Evolutionary conservation across 2,888 invertebrate genomes (phyloP), one percentile per base, ranked within the genome.

Genomic region (Ectemnius cavifrons): DNA sequence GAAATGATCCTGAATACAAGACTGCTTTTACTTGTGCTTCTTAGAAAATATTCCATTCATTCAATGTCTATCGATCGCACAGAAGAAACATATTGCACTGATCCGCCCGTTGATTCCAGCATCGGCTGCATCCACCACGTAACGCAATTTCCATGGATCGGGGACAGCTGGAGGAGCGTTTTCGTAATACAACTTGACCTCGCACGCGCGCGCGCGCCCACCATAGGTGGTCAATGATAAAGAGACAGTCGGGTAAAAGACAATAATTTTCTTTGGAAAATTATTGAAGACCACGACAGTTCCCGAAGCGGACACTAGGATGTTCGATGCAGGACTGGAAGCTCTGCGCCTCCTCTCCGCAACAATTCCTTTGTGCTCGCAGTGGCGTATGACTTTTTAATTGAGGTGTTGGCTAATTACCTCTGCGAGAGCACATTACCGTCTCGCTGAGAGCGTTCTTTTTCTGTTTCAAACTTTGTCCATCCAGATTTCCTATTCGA

Each of bases 291-390:
- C 52, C 52, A 52, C 27, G 46, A 6, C 8, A 3, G 62, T 75
- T 58, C 60, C 71, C 79, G 80, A 83, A 78, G 82, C 82, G 75
- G 73, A 82, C 87, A 81, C 86, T 84, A 86, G 87, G 88, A 88
- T 89, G 90, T 85, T 87, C 89, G 85, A 89, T 87, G 88, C 86
- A 80, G 85, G 83, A 91, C 90, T 91, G 88, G 75, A 84, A 82
- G 79, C 80, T 70, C 71, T 77, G 64, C 78, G 80, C 83, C 83
- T 86, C 81, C 82, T 87, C 86, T 87, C 84, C 84, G 87, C 88
- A 88, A 88, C 89, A 87, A 90, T 90, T 89, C 85, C 89, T 85
- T 74, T 81, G 77, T 75, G 77, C 78, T 83, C 75, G 82, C 90
- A 90, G 82, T 89, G 89, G 89, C 88, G 89, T 89, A 89, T 66